Percentiles rank a stretch among this genome's conserved stretches.
Conservation (phyloP, 1,140 invertebrate species). For the Listronotus bonariensis region DNA sequence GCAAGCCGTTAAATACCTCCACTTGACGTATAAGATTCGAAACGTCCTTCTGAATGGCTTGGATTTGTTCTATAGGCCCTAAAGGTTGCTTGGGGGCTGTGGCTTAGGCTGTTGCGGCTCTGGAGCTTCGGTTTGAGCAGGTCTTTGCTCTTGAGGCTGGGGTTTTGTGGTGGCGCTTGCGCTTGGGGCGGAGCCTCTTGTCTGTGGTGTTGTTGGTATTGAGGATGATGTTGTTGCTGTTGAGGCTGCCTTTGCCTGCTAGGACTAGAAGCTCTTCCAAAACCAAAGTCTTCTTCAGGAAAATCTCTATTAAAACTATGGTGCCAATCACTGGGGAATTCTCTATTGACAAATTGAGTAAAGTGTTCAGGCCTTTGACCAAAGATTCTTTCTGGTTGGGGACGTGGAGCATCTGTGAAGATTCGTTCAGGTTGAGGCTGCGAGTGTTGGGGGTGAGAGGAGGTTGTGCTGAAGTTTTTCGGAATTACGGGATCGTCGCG, state of each 20-base stretch:
- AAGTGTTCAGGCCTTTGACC: slow-evolving; percentile 45
- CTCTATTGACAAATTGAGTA: slow-evolving; percentile 41
- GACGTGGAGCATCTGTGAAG: slow-evolving; percentile 20
- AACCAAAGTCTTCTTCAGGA: slow-evolving; percentile 28
- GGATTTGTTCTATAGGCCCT: slow-evolving; percentile 77
- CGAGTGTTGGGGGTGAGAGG: slow-evolving; percentile 41
- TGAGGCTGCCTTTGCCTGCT: slow-evolving; percentile 32
- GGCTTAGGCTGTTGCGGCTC: slow-evolving; percentile 47
- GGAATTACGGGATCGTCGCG: slow-evolving; percentile 74
- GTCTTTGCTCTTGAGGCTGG: slow-evolving; percentile 40
- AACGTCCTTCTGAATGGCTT: slow-evolving; percentile 79
- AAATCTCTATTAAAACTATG: slow-evolving; percentile 28
- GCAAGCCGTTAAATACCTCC: slow-evolving; percentile 73
- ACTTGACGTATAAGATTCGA: slow-evolving; percentile 77
- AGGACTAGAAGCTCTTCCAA: slow-evolving; percentile 28
- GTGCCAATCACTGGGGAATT: slow-evolving; percentile 21
- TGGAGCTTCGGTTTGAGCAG: slow-evolving; percentile 47
- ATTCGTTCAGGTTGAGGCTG: slow-evolving; percentile 37
- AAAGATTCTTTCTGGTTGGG: slow-evolving; percentile 48
- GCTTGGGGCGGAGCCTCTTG: slow-evolving; percentile 50
- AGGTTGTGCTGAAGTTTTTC: slow-evolving; percentile 51
- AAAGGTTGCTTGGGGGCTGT: slow-evolving; percentile 60
- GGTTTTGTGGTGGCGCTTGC: slow-evolving; percentile 38
- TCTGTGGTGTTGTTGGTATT: slow-evolving; percentile 50
- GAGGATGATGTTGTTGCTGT: slow-evolving; percentile 39